Evolutionary conservation across 2,888 invertebrate species (phyloP).

Genomic region (Andricus curvator): DNA sequence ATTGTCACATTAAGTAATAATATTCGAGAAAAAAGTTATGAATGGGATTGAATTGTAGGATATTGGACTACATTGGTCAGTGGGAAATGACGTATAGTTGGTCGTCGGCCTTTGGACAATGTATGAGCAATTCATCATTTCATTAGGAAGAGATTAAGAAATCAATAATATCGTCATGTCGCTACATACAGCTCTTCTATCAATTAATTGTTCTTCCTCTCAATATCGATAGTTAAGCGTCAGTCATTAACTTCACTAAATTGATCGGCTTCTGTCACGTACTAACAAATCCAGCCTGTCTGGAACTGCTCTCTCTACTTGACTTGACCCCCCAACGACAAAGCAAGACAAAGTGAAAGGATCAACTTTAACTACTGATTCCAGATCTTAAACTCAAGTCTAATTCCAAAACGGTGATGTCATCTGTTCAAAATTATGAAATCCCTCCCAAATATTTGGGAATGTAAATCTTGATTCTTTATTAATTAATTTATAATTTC

Average conservation of each 20-base stretch:
- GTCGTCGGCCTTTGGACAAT: conserved; percentile 50
- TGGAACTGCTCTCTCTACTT: neutral
- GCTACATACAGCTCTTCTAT: conserved; percentile 55
- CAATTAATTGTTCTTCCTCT: conserved; percentile 59
- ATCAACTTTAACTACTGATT: conserved; percentile 6
- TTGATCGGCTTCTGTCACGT: conserved; percentile 57
- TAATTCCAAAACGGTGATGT: neutral
- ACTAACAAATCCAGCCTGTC: conserved; percentile 50
- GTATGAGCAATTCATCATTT: conserved; percentile 62
- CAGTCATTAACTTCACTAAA: conserved; percentile 57
- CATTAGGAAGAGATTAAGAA: conserved; percentile 64
- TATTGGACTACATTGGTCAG: neutral
- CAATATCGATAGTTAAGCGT: conserved; percentile 52
- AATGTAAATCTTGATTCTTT: no score
- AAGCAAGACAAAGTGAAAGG: conserved; percentile 3
- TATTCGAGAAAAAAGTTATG: neutral
- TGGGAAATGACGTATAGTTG: neutral
- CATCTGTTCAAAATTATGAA: neutral
- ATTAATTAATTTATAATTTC: no score
- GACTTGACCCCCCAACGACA: conserved; percentile 3
- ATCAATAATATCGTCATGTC: conserved; percentile 60
- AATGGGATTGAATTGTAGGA: neutral
- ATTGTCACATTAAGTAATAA: neutral
- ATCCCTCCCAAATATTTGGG: no score
- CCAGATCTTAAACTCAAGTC: neutral